Base-by-base conservation (phyloP, 2,113 vertebrate genomes). In the Eptesicus fuscus region DNA sequence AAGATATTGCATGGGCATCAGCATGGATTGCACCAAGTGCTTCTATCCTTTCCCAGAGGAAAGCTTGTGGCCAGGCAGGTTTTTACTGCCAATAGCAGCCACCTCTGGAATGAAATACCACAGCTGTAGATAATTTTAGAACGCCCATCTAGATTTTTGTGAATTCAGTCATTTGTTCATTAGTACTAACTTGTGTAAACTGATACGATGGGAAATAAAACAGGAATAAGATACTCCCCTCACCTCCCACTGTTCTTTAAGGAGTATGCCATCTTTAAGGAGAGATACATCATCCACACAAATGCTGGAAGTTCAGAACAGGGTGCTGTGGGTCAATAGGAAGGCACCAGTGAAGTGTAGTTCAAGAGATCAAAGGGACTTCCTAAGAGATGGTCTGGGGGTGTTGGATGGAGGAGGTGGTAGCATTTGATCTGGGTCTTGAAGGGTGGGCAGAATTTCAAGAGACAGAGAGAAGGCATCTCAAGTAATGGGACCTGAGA, bases 121-220 rank as follows among this genome's bases (percentile, higher is more conserved):
- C n/a, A 88, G 61, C 92, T 94, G 35, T 65, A 73, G 51, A 40
- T 53, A 74, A 77, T 96, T 87, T 91, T 42, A 93, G 83, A 77
- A 47, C 32, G 84, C 70, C 77, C 78, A 70, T 92, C 79, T 79
- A 18, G 18, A 90, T 92, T 67, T 90, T 90, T 69, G 89, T 83
- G 4, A 70, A 84, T 88, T 70, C 47, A 67, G 44, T 90, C 76
- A 18, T 94, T 88, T 90, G 40, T 70, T 92, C n/a, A 3, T 85
- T 89, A 71, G 44, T 71, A 73, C 79, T 91, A 77, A 79, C 82
- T 40, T 86, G 17, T 78, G 32, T 37, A 82, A 1, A 13, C 13
- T 17, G 30, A 67, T 28, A 35, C 37, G 30, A 76, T 82, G 37
- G 73, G 51, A 93, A 92, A 67, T 44, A 28, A 51, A 69, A 77